phyloP scores from a whole-genome alignment of 2,113 vertebrate species.

The Salminus brasiliensis region DNA sequence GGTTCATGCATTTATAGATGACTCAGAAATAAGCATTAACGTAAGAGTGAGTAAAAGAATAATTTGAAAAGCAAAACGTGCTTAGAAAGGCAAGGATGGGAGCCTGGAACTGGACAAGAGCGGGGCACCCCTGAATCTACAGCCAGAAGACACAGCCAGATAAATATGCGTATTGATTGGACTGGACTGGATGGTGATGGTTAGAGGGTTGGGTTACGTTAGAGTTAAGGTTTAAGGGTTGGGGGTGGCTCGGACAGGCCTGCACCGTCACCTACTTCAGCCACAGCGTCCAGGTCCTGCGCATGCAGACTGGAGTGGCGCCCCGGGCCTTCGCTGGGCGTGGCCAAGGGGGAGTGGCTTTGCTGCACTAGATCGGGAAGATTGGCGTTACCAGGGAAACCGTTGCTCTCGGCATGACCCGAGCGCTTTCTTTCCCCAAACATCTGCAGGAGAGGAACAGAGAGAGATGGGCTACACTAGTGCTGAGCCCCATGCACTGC shows the following conservation, averaged over 20 bases:
- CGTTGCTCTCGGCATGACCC: conserved; percentile 89
- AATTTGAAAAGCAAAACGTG: not conserved
- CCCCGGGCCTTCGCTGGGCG: conserved; percentile 85
- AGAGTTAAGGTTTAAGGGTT: conserved; percentile 40
- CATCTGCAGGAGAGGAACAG: conserved; percentile 85
- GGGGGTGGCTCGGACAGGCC: conserved; percentile 49
- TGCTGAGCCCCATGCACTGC: conserved; percentile 27
- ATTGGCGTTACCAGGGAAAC: conserved; percentile 90
- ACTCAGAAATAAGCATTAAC: not conserved
- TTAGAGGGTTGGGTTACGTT: conserved; percentile 37
- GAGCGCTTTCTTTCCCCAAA: conserved; percentile 89
- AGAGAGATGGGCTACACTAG: conserved; percentile 67
- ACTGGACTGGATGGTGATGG: conserved; percentile 37
- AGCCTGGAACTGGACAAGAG: not conserved
- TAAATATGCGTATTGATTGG: conserved; percentile 5
- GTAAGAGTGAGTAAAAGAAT: conserved; percentile 15
- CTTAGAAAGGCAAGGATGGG: not conserved
- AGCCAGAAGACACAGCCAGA: conserved; percentile 39
- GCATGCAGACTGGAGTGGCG: conserved; percentile 78
- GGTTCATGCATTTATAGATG: conserved; percentile 26
- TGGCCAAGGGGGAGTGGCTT: conserved; percentile 87
- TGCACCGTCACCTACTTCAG: conserved; percentile 87
- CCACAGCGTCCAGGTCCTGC: conserved; percentile 86
- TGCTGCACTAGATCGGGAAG: conserved; percentile 97
- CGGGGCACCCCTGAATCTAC: conserved; percentile 21